These are phyloP conservation scores for Tuta absoluta DNA, from an alignment of 2,888 invertebrate species.

Conservation along the genomic window DNA sequence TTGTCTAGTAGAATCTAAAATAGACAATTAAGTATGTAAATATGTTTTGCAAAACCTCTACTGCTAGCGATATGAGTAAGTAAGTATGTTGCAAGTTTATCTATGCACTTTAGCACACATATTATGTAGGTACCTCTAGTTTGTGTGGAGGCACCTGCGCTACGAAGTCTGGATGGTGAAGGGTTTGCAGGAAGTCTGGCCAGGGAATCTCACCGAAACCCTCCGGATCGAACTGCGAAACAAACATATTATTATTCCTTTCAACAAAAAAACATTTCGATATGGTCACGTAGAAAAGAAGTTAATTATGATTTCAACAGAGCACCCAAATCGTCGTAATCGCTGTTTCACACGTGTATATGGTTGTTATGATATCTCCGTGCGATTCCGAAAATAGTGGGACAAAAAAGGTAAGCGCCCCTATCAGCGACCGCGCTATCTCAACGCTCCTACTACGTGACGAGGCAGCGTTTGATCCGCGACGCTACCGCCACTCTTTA, in stretches of 20 bases:
- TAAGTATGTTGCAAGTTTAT: neutral
- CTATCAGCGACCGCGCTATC: constrained; percentile 63
- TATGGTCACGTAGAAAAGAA: constrained; percentile 51
- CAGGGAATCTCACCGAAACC: constrained; percentile 96
- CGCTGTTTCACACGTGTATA: constrained; percentile 61
- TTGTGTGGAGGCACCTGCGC: constrained; percentile 88
- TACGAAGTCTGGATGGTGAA: constrained; percentile 89
- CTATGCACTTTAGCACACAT: constrained; percentile 33
- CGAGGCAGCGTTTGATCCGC: constrained; percentile 62
- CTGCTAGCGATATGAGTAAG: neutral
- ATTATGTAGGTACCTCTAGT: constrained; percentile 79
- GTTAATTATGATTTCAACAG: constrained; percentile 58
- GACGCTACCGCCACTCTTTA: constrained; percentile 66
- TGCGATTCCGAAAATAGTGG: constrained; percentile 65
- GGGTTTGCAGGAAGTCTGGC: constrained; percentile 89
- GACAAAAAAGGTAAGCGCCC: constrained; percentile 70
- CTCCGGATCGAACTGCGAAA: constrained; percentile 91
- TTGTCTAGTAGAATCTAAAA: constrained; percentile 85
- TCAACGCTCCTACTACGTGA: constrained; percentile 73
- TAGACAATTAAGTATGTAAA: constrained; percentile 13
- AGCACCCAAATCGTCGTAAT: constrained; percentile 59
- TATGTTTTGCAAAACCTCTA: neutral
- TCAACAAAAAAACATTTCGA: constrained; percentile 6
- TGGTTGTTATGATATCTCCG: constrained; percentile 53
- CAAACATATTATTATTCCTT: neutral